Evolutionary conservation across 1,140 invertebrate genomes (phyloP).

Genomic region (Aricia agestis): DNA sequence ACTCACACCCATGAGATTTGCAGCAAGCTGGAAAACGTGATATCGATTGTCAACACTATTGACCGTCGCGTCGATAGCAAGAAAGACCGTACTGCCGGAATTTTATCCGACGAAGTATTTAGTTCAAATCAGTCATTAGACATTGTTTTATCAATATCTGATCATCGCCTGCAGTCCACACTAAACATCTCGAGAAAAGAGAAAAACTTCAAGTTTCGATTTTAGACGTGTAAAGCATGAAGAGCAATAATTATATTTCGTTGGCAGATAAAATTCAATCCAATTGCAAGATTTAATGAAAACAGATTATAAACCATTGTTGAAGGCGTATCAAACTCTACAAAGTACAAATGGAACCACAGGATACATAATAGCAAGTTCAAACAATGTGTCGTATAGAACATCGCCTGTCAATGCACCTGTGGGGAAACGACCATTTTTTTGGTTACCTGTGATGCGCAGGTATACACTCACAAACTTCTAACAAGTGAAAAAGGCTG

Average conservation of each 20-base stretch:
- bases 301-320: background rate
- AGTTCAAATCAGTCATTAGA: background rate
- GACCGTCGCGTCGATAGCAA: background rate
- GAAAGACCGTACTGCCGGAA: background rate
- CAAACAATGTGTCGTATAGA: background rate
- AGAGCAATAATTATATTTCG: background rate
- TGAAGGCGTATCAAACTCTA: background rate
- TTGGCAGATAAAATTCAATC: too few species aligned
- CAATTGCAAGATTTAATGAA: background rate
- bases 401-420: background rate
- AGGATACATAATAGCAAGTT: background rate
- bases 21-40: background rate
- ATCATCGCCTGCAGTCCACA: background rate
- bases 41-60: background rate
- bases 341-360: background rate
- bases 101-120: background rate
- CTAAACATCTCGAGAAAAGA: too few species aligned
- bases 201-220: too few species aligned
- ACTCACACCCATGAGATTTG: background rate
- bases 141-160: background rate
- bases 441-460: background rate
- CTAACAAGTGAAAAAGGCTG: background rate
- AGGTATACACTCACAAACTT: background rate
- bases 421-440: background rate
- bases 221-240: too few species aligned